Percentiles rank a stretch among this genome's conserved stretches.
Conservation (phyloP, 2,113 vertebrate genomes). For the Actinemys pallida region DNA sequence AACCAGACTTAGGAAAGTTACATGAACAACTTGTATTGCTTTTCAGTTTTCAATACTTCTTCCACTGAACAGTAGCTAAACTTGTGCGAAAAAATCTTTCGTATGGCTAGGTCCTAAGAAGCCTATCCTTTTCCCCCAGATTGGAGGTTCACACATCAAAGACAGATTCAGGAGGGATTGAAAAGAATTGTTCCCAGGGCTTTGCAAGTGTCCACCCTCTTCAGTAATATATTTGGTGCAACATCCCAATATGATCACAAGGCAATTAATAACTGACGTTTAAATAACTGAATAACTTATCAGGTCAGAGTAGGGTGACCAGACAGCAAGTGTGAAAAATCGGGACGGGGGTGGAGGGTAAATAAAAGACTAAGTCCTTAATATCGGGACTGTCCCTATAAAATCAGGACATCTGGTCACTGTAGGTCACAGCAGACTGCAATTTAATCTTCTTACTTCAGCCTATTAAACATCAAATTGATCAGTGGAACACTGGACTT, state of each 20-base stretch:
- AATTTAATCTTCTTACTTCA: not conserved
- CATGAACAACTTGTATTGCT: too few species aligned
- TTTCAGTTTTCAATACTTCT: too few species aligned
- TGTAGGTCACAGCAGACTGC: not conserved
- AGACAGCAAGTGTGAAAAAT: too few species aligned
- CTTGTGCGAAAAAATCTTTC: not conserved
- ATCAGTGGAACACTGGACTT: not conserved
- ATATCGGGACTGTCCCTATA: too few species aligned
- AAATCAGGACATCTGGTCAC: too few species aligned
- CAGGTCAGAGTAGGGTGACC: not conserved
- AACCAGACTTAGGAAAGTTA: too few species aligned
- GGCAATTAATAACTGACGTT: not conserved
- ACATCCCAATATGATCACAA: not conserved
- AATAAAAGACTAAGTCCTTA: too few species aligned
- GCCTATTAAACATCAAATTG: not conserved
- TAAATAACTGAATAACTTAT: not conserved
- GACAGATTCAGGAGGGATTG: not conserved
- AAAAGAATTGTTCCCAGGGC: not conserved
- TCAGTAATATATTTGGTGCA: not conserved
- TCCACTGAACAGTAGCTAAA: not conserved
- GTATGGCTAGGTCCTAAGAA: not conserved
- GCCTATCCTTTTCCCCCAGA: not conserved
- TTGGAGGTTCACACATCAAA: not conserved
- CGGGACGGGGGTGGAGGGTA: too few species aligned
- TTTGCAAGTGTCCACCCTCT: not conserved